Base-by-base conservation (phyloP, 2,888 invertebrate species). In the Mantis religiosa region DNA sequence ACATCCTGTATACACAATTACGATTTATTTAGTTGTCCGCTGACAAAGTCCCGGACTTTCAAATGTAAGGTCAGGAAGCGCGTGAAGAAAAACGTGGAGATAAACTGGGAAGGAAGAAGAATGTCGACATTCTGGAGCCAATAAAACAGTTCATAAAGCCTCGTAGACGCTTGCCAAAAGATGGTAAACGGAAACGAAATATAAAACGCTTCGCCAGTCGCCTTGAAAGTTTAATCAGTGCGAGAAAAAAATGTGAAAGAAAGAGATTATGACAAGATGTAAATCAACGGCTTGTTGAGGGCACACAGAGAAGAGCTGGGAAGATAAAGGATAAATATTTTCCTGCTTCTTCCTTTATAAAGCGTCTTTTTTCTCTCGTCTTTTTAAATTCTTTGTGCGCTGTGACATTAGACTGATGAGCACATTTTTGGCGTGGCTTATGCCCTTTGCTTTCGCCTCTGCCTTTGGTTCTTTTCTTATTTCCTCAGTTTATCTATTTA, bases 51-150 rank as follows among this genome's bases (percentile, higher is more conserved):
- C 20, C 20, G 54, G 20, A 20, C 25, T 71, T 3, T 20, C 15
- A 71, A 71, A 71, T 71, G 54, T 20, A 20, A 20, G 54, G 20
- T 20, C 25, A 71, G 54, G 54, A 25, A 71, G 54, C 54, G 54
- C 6, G 25, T 71, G 54, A 71, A 71, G 54, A 71, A 71, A 71
- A 71, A 71, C 54, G 3, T 4, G 15, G 54, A 25, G 54, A 71
- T 71, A 71, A 71, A 71, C 54, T 71, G 54, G 20, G 54, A 41
- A 41, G 54, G 54, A 71, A 71, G 54, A 71, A 71, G 54, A 71
- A 71, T 71, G 54, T 71, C 87, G 87, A 82, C 87, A 41, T 87
- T 82, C 82, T 87, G 87, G 87, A 87, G 87, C 82, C 87, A 87
- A 82, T 87, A 82, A 87, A 87, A 87, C 87, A 87, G 54, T 82